These are phyloP conservation scores for Propithecus coquereli DNA, from an alignment of 2,113 vertebrate genomes.

Conservation along the genomic window DNA sequence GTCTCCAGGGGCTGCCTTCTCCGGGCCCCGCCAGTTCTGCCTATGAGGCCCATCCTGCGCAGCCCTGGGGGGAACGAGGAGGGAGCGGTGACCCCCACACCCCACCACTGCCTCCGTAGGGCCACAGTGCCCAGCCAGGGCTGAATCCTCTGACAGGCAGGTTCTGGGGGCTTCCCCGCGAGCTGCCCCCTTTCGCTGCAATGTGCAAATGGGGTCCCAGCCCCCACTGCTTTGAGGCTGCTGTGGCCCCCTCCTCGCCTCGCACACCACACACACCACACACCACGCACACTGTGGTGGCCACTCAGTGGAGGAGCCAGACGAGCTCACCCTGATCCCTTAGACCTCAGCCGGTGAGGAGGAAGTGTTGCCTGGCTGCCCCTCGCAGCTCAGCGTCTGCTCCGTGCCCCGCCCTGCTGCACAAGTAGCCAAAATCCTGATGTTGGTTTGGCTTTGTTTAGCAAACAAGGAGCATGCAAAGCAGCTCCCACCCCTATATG, in stretches of 20 bases:
- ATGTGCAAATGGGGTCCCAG: constrained; percentile 29
- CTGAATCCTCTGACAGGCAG: neutral
- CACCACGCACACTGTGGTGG: no score
- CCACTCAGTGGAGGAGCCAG: constrained; percentile 43
- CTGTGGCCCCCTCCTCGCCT: neutral
- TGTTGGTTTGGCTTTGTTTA: constrained; percentile 85
- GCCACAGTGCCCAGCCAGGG: fast-evolving
- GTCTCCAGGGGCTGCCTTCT: neutral
- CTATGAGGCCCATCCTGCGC: fast-evolving
- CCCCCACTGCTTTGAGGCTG: neutral
- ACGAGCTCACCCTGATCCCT: constrained; percentile 60
- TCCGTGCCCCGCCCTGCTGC: neutral
- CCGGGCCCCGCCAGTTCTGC: neutral
- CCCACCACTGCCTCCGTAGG: neutral
- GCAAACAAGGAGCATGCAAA: constrained; percentile 92
- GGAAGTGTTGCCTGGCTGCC: constrained; percentile 56
- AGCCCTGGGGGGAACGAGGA: neutral
- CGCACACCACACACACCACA: neutral
- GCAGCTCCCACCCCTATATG: constrained; percentile 32
- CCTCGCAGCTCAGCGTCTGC: neutral
- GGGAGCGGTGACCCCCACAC: neutral
- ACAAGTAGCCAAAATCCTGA: constrained; percentile 61
- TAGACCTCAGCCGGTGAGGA: constrained; percentile 63
- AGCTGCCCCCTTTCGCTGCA: constrained; percentile 9
- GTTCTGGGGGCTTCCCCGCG: neutral